Evolutionary conservation across 2,888 invertebrate genomes (phyloP), one percentile per base, ranked within the genome.

Genomic region (Hypsopygia costalis): DNA sequence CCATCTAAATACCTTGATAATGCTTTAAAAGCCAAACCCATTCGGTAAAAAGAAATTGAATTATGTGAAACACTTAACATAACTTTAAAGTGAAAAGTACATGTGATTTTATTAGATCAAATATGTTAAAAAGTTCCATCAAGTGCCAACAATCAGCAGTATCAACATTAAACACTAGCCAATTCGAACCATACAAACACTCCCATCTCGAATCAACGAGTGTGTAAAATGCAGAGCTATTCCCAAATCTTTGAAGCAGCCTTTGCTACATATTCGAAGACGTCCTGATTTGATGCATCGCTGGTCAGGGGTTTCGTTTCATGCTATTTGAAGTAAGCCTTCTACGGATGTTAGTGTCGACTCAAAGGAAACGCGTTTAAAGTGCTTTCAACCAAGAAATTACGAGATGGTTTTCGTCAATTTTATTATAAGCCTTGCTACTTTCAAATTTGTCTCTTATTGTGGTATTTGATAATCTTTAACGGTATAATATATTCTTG

Each of bases 221-320:
- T 25, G 25, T n/a, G 16, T 8, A n/a, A 32, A 32, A 16, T 16
- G 32, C 32, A 8, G 16, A 16, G 32, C 12, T 32, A 45, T 44
- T 40, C 34, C 29, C 16, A 29, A 30, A 29, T 39, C 34, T 34
- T 32, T 32, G 28, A 28, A 38, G 30, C 44, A 45, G 12, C n/a
- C 36, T 39, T 45, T 41, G 35, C 27, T 11, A 44, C 41, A 35
- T 41, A 33, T 40, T 29, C 29, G 36, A 21, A 27, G 34, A 37
- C 25, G 33, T 47, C 29, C 35, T 64, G 59, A 71, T 72, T 73
- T 73, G 68, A 69, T 70, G 70, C 70, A 67, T 62, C 64, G 58
- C 54, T 57, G 58, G 45, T 37, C 47, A 43, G 36, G 43, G 43
- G 48, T 51, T 52, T 43, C 49, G 51, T 46, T 43, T 49, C 47